phyloP scores from a whole-genome alignment of 2,888 invertebrate genomes.

The Lottia scabra region DNA sequence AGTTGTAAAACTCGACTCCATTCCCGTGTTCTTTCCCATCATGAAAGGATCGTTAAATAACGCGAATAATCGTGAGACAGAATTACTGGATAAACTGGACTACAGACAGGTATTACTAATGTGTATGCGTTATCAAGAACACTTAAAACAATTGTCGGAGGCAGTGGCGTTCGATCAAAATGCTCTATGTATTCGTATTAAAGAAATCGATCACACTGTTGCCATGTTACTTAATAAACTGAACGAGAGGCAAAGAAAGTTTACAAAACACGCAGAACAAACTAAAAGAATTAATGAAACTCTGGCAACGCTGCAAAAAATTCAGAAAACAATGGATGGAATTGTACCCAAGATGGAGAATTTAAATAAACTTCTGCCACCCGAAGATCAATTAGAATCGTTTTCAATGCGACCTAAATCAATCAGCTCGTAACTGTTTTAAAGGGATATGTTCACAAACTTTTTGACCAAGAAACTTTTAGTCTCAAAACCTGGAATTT shows the following conservation, averaged over 20 bases:
- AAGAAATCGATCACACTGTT: constrained; percentile 84
- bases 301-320: constrained; percentile 83
- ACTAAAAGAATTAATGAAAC: constrained; percentile 86
- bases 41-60: constrained; percentile 90
- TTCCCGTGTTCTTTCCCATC: constrained; percentile 93
- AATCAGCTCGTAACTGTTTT: background rate
- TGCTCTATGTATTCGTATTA: constrained; percentile 79
- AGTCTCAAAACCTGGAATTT: too few species aligned
- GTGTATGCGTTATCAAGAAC: constrained; percentile 84
- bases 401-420: constrained; percentile 70
- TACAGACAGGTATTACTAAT: constrained; percentile 78
- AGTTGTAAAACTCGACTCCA: constrained; percentile 69
- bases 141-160: constrained; percentile 85
- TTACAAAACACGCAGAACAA: constrained; percentile 87
- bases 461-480: too few species aligned
- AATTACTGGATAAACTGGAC: constrained; percentile 84
- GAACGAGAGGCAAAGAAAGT: constrained; percentile 85
- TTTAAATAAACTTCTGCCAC: constrained; percentile 84
- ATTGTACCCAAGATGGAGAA: constrained; percentile 87
- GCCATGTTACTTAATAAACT: constrained; percentile 78
- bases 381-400: constrained; percentile 85
- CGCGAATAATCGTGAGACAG: constrained; percentile 72
- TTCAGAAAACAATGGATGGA: constrained; percentile 85
- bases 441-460: too few species aligned
- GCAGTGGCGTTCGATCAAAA: constrained; percentile 85